A percentile compares a stretch with the other conserved stretches of the same genome.
phyloP scores from a whole-genome alignment of 2,113 vertebrate genomes.

The Xenopus borealis region DNA sequence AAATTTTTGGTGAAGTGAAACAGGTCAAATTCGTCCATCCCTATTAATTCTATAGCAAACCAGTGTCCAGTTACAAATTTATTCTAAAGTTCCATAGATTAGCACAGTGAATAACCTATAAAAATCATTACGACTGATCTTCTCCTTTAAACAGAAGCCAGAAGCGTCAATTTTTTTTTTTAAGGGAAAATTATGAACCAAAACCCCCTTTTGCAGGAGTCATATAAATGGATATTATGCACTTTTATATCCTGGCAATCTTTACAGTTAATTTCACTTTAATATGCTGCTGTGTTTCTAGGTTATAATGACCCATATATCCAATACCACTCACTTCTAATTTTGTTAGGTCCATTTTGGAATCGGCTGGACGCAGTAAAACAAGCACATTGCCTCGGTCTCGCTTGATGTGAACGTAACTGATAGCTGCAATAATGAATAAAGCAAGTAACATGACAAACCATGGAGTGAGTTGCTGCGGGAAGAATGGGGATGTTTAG shows the following conservation, averaged over 20 bases:
- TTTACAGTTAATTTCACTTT: background rate
- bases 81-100: no score
- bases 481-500: background rate
- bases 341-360: background rate
- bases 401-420: background rate
- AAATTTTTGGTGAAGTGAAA: no score
- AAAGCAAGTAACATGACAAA: constrained; percentile 2
- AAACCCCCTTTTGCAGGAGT: background rate
- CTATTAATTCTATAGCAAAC: no score
- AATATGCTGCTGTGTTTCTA: background rate
- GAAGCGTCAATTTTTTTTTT: no score
- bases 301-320: background rate
- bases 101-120: no score
- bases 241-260: background rate
- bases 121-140: no score
- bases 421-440: background rate
- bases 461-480: background rate
- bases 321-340: background rate
- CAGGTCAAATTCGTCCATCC: no score
- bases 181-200: no score
- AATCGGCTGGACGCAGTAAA: background rate
- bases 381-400: background rate
- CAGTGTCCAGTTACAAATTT: no score
- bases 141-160: no score
- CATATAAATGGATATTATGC: background rate